Evolutionary conservation across 2,888 invertebrate species (phyloP).

Genomic region (Parnassius glacialis): DNA sequence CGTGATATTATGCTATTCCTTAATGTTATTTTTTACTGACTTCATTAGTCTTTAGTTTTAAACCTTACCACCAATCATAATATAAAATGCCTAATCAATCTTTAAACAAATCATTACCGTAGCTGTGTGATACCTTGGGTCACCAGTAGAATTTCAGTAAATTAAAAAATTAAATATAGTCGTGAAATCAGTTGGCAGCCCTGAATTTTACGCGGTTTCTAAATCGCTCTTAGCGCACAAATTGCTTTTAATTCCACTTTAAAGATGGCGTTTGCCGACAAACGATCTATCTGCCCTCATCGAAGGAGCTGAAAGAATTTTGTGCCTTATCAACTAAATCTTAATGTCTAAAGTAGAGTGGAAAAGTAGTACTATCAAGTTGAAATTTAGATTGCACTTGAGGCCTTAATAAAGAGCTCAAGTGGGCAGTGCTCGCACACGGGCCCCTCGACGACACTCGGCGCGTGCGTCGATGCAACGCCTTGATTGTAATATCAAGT

Average conservation of each 20-base stretch:
- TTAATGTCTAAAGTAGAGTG: conserved; percentile 19
- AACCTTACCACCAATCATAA: too few relatives aligned
- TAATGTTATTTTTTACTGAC: too few relatives aligned
- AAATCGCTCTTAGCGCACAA: conserved; percentile 63
- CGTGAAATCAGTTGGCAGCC: neutral
- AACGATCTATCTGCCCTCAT: conserved; percentile 43
- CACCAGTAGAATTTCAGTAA: too few relatives aligned
- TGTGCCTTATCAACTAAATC: conserved; percentile 1
- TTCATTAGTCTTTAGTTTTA: too few relatives aligned
- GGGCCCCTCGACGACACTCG: conserved; percentile 30
- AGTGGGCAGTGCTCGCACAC: conserved; percentile 41
- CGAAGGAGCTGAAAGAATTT: neutral
- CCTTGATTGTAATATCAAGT: conserved; percentile 26
- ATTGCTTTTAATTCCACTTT: conserved; percentile 73
- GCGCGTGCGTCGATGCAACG: conserved; percentile 26
- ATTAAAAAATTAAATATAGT: too few relatives aligned
- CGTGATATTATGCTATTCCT: too few relatives aligned
- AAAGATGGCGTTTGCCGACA: conserved; percentile 60
- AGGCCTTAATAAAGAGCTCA: conserved; percentile 50
- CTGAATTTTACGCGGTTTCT: conserved; percentile 43
- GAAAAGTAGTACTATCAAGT: conserved; percentile 32
- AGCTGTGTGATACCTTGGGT: too few relatives aligned
- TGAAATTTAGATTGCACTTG: conserved; percentile 54
- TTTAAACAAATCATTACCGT: too few relatives aligned
- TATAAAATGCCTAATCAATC: too few relatives aligned